Base-by-base conservation (phyloP, 1,140 invertebrate species). In the Trinorchestia longiramus region DNA sequence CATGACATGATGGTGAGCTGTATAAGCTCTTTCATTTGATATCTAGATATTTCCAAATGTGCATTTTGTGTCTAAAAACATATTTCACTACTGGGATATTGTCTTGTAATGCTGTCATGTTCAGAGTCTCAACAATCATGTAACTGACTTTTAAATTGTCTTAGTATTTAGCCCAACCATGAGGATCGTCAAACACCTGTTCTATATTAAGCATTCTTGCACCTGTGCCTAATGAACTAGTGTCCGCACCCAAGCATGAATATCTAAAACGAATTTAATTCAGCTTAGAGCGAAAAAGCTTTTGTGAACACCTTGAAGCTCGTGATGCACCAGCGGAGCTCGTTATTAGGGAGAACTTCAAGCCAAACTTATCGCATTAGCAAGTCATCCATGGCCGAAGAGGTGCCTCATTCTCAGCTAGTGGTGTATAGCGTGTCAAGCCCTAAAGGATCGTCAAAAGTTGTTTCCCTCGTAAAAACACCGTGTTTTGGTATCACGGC, bases 361-460 rank as follows among this genome's bases (percentile, higher is more conserved):
- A 23, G 62, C 62, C 62, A 77, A 77, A 77, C 11, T 77, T 77
- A 77, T 77, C 62, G 62, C 62, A 77, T 77, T 77, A 77, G 15
- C 28, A 36, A 15, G 62, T 77, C 62, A 77, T 77, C 62, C 62
- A 77, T 77, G 36, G 36, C 15, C 62, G 62, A 77, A 77, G 62
- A 77, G 62, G 62, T 77, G 62, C 62, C 62, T 77, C 62, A 77
- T 77, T 77, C 62, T 77, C 62, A 77, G 62, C 62, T 77, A 77
- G 15, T 77, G 62, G 15, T 11, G 62, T 77, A 77, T 77, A 11
- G 62, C 62, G 62, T 77, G 62, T 23, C 62, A 36, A 36, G 62
- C 62, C 36, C 28, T 77, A 77, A 77, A 77, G 62, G 62, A 77
- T 77, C 62, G 62, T 36, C 62, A 77, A 77, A 77, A 77, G 62